These are phyloP conservation scores for Pterocles gutturalis DNA, from an alignment of 2,113 vertebrate species.

Conservation along the genomic window DNA sequence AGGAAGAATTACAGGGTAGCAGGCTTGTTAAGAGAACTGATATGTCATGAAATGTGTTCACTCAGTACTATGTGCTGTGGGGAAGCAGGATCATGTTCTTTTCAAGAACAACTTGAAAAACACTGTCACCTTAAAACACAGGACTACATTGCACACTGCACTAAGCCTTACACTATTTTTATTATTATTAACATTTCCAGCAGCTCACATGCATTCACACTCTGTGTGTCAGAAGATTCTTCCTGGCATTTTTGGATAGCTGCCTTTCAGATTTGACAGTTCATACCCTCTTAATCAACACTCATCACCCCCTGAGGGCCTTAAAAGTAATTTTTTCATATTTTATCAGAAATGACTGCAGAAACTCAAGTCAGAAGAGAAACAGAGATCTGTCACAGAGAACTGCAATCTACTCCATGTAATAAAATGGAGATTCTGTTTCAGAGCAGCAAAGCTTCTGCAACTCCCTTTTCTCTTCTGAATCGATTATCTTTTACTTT, in stretches of 20 bases:
- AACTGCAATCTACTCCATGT: neutral
- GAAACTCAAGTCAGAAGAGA: neutral
- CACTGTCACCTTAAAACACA: neutral
- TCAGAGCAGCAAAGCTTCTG: neutral
- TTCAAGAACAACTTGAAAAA: neutral
- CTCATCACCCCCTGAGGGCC: neutral
- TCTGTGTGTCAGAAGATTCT: neutral
- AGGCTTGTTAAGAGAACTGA: neutral
- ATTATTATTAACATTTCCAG: neutral
- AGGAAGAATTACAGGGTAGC: neutral
- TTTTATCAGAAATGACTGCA: conserved; percentile 8
- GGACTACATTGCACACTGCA: neutral
- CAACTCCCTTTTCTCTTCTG: neutral
- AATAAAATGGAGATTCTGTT: neutral
- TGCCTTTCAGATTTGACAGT: conserved; percentile 12
- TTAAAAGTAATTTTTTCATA: neutral
- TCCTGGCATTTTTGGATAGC: neutral
- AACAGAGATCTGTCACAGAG: neutral
- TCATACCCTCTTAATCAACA: conserved; percentile 26
- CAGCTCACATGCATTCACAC: neutral
- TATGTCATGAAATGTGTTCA: fast-evolving
- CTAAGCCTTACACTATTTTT: neutral
- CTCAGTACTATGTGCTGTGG: neutral
- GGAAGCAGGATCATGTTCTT: fast-evolving
- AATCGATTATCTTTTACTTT: neutral